phyloP scores from a whole-genome alignment of 2,888 invertebrate species.

The Xanthorhoe designata region DNA sequence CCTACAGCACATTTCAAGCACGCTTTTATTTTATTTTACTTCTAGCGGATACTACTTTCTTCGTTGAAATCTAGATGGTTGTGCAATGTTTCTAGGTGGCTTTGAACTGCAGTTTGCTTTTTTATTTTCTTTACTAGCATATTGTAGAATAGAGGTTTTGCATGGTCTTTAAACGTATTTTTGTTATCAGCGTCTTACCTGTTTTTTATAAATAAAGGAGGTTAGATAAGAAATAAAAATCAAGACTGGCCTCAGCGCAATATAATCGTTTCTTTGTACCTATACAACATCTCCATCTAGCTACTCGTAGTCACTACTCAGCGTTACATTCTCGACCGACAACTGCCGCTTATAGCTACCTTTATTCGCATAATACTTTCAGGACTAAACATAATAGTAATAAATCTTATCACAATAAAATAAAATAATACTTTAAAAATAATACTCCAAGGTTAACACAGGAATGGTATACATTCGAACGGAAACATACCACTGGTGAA shows the following conservation, averaged over 20 bases:
- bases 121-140: conserved; percentile 21
- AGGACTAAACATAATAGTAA: conserved; percentile 72
- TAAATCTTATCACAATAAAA: conserved; percentile 80
- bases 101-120: conserved; percentile 43
- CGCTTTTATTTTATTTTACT: conserved; percentile 17
- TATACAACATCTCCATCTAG: conserved; percentile 71
- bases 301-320: conserved; percentile 75
- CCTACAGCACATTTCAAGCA: conserved; percentile 3
- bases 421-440: conserved; percentile 82
- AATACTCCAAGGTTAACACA: conserved; percentile 81
- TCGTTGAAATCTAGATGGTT: conserved; percentile 66
- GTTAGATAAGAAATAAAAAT: conserved; percentile 44
- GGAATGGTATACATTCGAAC: conserved; percentile 74
- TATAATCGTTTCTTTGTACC: conserved; percentile 84
- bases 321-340: conserved; percentile 74
- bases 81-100: conserved; percentile 68
- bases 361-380: conserved; percentile 76
- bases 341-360: conserved; percentile 76
- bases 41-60: conserved; percentile 41
- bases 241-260: conserved; percentile 67
- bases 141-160: conserved; percentile 18
- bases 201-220: background rate
- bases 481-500: conserved; percentile 46
- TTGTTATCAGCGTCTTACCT: background rate
- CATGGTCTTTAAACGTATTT: background rate